A percentile compares a stretch with the other conserved stretches of the same genome.
phyloP scores from a whole-genome alignment of 2,797 vertebrate species.

The Psittacula derbiana region DNA sequence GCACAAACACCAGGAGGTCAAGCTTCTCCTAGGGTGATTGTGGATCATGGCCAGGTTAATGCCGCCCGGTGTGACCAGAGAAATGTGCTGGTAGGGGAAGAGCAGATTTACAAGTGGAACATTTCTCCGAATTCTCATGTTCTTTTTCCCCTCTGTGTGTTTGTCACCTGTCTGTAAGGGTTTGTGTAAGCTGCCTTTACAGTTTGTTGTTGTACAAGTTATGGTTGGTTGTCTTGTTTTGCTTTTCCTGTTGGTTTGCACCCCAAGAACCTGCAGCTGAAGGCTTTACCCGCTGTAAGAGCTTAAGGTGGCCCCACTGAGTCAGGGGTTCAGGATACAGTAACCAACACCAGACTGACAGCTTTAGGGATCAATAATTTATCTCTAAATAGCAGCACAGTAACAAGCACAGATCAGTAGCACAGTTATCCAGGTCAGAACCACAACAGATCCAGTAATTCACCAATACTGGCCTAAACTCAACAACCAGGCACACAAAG shows the following conservation, averaged over 20 bases:
- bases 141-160: background rate
- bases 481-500: background rate
- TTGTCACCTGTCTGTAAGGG: background rate
- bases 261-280: background rate
- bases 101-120: background rate
- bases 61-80: background rate
- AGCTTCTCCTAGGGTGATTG: background rate
- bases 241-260: background rate
- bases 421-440: background rate
- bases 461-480: background rate
- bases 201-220: background rate
- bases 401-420: background rate
- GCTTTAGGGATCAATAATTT: conserved; percentile 37
- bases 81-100: background rate
- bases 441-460: background rate
- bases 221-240: background rate
- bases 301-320: background rate
- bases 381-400: background rate
- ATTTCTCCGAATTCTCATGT: background rate
- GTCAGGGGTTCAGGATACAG: background rate
- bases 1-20: background rate
- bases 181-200: background rate
- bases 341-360: background rate
- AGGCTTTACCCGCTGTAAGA: background rate
- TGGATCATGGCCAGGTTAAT: background rate